Base-by-base conservation (phyloP, 2,888 invertebrate genomes). In the Chrysina gloriosa region DNA sequence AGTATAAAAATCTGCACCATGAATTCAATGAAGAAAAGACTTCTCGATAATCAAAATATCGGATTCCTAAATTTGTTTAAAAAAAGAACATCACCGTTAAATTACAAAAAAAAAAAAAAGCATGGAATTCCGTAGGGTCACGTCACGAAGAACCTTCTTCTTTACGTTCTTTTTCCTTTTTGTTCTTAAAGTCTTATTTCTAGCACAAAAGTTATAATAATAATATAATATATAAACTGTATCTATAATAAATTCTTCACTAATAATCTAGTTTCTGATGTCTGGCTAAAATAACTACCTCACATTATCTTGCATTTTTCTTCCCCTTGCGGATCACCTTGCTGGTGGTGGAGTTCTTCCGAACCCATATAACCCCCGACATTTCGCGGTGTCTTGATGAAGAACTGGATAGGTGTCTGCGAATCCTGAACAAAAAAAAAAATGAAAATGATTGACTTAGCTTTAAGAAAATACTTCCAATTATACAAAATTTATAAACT, bases 281-380 rank as follows among this genome's bases (percentile, higher is more conserved):
- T 31, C 16, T 31, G 39, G 39, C 11, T 29, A 52, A 9, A 52
- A 11, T 4, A 31, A 52, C 25, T 31, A 52, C 52, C 47, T 84
- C 81, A 88, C 88, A 88, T 88, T 71, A 88, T 80, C 72, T 83
- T 79, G 81, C 88, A 88, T 72, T 86, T 86, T 70, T 88, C 88
- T 71, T 87, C 86, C 42, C 85, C 85, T 73, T 82, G 83, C 0
- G 83, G 83, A 69, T 83, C 84, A 1, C 84, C 86, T 77, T 85
- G 84, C 67, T 86, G 86, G 73, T 86, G 86, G 73, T 86, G 86
- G 63, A 86, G 81, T 61, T 87, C 86, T 76, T 87, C 87, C 4
- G 83, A 77, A 58, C 83, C 81, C 21, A 80, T 69, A 70, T 77
- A 78, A 36, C 80, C 81, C 81, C 82, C 39, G 84, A 79, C 73